Percentiles rank a stretch among this genome's conserved stretches.
Evolutionary conservation across 2,888 invertebrate species (phyloP).

Genomic region (Clanis bilineata): DNA sequence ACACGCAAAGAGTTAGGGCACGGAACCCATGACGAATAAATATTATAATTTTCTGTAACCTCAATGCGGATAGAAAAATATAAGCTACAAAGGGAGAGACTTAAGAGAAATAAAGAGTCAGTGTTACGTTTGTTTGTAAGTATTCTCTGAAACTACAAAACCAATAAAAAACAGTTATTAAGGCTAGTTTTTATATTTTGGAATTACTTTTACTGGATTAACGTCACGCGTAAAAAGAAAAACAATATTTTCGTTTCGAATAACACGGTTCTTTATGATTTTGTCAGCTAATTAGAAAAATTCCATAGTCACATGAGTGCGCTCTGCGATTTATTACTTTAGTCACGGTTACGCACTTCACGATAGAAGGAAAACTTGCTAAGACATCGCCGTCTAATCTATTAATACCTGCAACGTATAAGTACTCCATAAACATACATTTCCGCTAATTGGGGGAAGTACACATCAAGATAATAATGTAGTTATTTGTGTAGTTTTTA

Average conservation of each 20-base stretch:
- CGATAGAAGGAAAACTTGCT: slow-evolving; percentile 1
- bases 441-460: slow-evolving; percentile 5
- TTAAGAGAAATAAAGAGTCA: no score
- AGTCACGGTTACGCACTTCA: background rate
- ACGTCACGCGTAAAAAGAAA: no score
- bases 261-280: background rate
- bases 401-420: background rate
- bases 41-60: background rate
- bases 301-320: background rate
- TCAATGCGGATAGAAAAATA: background rate
- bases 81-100: no score
- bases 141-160: no score
- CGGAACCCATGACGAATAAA: background rate
- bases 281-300: background rate
- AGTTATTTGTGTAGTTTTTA: background rate
- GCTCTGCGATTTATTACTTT: background rate
- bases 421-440: background rate
- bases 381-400: background rate
- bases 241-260: no score
- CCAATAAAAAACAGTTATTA: no score
- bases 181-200: no score
- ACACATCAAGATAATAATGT: slow-evolving; percentile 1
- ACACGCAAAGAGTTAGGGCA: background rate
- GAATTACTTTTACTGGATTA: no score
- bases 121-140: no score